These are phyloP conservation scores for Passer montanus DNA, from an alignment of 2,113 vertebrate genomes.

Conservation along the genomic window DNA sequence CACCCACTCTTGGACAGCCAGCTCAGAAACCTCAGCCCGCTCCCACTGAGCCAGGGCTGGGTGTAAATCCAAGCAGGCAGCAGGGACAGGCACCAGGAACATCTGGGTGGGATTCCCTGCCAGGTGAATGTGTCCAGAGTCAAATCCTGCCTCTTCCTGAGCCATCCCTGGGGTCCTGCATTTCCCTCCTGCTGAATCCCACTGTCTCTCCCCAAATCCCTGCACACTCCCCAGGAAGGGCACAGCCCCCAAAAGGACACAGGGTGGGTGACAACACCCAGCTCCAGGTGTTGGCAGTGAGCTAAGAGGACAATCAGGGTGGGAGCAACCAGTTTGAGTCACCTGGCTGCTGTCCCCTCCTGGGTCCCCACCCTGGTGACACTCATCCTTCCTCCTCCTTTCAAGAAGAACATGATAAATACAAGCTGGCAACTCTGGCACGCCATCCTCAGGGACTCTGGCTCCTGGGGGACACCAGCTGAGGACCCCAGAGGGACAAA, in stretches of 20 bases:
- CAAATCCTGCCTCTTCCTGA: background rate
- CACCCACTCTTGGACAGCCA: background rate
- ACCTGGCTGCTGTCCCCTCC: background rate
- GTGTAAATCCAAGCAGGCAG: background rate
- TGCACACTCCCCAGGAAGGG: accelerated
- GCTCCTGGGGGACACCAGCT: background rate
- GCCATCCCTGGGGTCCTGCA: accelerated
- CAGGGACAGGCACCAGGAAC: background rate
- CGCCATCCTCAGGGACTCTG: background rate
- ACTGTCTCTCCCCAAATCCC: too few species aligned
- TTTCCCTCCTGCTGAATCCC: background rate
- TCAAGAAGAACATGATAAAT: background rate
- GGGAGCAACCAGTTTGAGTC: accelerated
- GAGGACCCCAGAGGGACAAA: background rate
- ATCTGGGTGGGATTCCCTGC: background rate
- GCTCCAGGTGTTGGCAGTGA: background rate
- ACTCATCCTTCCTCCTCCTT: background rate
- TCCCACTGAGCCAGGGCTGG: background rate
- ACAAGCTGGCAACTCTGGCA: background rate
- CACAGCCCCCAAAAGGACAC: background rate
- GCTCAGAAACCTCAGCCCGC: background rate
- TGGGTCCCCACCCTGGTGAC: background rate
- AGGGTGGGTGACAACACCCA: accelerated
- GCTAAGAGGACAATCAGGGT: background rate
- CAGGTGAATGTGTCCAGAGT: background rate